These are phyloP conservation scores for Guaruba guarouba DNA, from an alignment of 2,113 vertebrate species.

Conservation along the genomic window DNA sequence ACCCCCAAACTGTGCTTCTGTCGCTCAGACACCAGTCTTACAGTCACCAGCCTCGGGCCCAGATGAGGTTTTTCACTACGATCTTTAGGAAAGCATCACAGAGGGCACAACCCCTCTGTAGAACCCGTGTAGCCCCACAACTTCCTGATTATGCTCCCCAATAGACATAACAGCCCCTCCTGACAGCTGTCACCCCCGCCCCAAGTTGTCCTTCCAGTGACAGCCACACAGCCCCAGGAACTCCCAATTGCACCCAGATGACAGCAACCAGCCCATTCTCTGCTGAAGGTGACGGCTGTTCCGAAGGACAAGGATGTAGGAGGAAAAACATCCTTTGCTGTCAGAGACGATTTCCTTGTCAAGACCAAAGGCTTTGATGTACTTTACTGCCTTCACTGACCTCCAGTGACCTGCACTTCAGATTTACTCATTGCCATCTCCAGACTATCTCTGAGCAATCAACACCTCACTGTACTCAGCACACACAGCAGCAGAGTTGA, in stretches of 20 bases:
- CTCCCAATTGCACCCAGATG: not conserved
- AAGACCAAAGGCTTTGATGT: not conserved
- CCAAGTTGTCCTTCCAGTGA: not conserved
- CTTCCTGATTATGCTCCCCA: not conserved
- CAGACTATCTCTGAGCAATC: not conserved
- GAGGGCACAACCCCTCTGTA: not conserved
- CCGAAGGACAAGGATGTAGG: not conserved
- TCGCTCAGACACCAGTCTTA: not conserved
- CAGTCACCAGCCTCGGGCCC: rapidly evolving
- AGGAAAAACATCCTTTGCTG: not conserved
- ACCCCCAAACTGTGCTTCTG: not conserved
- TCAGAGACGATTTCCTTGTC: not conserved
- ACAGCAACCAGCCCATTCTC: not conserved
- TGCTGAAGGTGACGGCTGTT: not conserved
- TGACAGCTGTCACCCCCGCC: not conserved
- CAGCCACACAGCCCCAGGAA: not conserved
- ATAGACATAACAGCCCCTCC: not conserved
- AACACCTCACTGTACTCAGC: not conserved
- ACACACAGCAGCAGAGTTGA: rapidly evolving
- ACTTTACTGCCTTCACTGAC: not conserved
- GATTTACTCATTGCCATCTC: not conserved
- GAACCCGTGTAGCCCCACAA: not conserved
- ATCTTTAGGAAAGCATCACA: not conserved
- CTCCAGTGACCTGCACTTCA: not conserved
- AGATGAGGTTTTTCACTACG: not conserved